Evolutionary conservation across 2,113 vertebrate species (phyloP).

Genomic region (Diphyllodes magnificus): DNA sequence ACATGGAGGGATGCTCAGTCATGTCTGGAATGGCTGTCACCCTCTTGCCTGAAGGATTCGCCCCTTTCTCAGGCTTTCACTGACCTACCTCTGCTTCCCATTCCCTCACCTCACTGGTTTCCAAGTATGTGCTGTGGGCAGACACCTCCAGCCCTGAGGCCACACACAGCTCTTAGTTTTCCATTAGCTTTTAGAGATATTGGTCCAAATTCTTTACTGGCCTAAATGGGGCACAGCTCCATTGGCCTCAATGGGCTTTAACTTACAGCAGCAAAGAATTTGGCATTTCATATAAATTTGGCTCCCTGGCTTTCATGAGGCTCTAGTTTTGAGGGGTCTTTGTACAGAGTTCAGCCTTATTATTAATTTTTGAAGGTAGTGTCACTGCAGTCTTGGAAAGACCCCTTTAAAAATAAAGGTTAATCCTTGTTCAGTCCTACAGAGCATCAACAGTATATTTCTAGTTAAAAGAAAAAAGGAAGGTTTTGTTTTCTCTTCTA

Average conservation of each 20-base stretch:
- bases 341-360: background rate
- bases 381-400: background rate
- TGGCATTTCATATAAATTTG: background rate
- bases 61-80: background rate
- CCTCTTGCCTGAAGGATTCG: background rate
- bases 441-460: background rate
- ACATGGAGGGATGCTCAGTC: background rate
- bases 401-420: background rate
- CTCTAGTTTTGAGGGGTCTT: background rate
- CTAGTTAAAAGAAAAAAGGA: background rate
- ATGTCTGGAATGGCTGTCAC: background rate
- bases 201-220: background rate
- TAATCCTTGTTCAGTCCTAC: background rate
- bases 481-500: constrained; percentile 20
- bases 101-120: background rate
- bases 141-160: background rate
- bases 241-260: background rate
- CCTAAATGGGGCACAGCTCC: background rate
- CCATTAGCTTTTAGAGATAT: background rate
- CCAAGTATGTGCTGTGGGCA: background rate
- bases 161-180: background rate
- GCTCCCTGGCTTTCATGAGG: background rate
- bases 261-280: background rate
- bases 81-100: background rate
- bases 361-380: background rate